Conservation (phyloP, 1,140 invertebrate species). For the Solenopsis fugax region DNA sequence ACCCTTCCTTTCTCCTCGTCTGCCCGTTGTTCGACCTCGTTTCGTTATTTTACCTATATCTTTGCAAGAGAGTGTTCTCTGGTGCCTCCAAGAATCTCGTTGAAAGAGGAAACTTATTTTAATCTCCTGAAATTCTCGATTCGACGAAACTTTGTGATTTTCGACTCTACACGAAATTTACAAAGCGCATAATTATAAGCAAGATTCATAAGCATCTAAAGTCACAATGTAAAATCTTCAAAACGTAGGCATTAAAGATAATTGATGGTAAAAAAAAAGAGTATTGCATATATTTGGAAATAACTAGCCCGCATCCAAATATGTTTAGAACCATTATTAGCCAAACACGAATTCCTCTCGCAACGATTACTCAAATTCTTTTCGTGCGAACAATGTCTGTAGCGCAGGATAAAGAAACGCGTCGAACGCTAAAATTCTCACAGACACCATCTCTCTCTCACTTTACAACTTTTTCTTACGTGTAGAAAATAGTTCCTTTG, state of each 20-base stretch:
- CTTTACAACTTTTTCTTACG: slow-evolving; percentile 58
- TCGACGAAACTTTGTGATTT: background rate
- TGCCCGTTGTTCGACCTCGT: slow-evolving; percentile 3
- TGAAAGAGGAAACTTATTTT: background rate
- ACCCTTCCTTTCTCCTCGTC: background rate
- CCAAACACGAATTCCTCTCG: slow-evolving; percentile 21
- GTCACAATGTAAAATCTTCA: background rate
- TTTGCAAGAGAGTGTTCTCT: background rate
- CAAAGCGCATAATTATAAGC: background rate
- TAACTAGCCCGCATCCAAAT: background rate
- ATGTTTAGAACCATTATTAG: background rate
- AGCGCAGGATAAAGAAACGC: background rate
- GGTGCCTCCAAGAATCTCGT: background rate
- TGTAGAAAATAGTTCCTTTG: slow-evolving; percentile 55
- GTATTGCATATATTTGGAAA: background rate
- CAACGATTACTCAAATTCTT: slow-evolving; percentile 39
- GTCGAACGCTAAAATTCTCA: slow-evolving; percentile 33
- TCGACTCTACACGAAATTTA: background rate
- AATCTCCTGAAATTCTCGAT: background rate
- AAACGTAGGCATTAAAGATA: slow-evolving; percentile 21
- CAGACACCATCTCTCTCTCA: slow-evolving; percentile 12
- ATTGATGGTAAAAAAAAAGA: background rate
- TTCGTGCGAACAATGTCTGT: slow-evolving; percentile 23
- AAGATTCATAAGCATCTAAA: background rate
- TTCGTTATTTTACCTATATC: slow-evolving; percentile 8